These are phyloP conservation scores for Neotoxoptera formosana DNA, from an alignment of 1,140 invertebrate genomes.

Conservation along the genomic window DNA sequence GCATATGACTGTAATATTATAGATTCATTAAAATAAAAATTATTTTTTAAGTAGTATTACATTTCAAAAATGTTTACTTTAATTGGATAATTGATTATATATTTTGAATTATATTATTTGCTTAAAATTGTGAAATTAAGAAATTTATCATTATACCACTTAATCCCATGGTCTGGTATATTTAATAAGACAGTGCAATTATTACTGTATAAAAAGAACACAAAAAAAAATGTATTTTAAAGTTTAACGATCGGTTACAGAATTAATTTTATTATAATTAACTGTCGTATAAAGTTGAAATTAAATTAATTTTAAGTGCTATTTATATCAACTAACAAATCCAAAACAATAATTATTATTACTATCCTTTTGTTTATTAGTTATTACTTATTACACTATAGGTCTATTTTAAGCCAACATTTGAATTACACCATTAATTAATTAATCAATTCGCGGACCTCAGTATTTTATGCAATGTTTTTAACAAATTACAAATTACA, in stretches of 20 bases:
- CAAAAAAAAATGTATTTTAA: background rate
- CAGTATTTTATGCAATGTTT: background rate
- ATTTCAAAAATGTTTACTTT: background rate
- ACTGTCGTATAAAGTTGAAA: background rate
- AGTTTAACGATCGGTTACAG: background rate
- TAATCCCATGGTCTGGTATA: background rate
- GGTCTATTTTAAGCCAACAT: background rate
- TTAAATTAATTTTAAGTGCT: background rate
- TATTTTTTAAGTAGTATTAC: background rate
- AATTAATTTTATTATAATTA: too few species aligned
- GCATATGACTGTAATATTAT: background rate
- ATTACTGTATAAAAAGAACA: background rate
- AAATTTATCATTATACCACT: background rate
- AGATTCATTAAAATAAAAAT: background rate
- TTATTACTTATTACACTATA: background rate
- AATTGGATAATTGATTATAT: background rate
- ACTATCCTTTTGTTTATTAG: background rate
- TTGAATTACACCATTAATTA: background rate
- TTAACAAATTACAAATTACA: slow-evolving; percentile 14
- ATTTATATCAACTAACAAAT: background rate
- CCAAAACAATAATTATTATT: background rate
- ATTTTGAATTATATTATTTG: background rate
- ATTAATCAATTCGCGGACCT: background rate
- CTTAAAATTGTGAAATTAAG: background rate
- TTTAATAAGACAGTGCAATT: background rate